These are phyloP conservation scores for Poeciliopsis prolifica DNA, from an alignment of 2,113 vertebrate genomes.

Conservation along the genomic window DNA sequence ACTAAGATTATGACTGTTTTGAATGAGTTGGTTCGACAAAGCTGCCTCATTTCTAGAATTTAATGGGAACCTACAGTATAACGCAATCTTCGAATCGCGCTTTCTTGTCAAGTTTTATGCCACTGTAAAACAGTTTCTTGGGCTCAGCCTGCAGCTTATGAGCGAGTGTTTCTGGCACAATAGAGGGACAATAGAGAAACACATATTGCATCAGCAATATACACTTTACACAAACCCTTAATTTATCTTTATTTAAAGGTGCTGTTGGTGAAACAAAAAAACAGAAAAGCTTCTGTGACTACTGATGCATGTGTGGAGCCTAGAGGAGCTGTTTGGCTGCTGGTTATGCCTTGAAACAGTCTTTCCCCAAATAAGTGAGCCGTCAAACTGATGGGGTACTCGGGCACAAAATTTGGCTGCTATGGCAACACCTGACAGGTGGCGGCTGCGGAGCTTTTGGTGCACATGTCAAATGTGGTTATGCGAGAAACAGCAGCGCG, in stretches of 20 bases:
- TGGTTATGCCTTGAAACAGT: conserved; percentile 16
- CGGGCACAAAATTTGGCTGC: conserved; percentile 67
- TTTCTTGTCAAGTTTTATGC: background rate
- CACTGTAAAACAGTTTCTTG: background rate
- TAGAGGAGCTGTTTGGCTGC: conserved; percentile 16
- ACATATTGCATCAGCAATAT: background rate
- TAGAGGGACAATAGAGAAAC: background rate
- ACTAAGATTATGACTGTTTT: background rate
- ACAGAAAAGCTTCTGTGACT: background rate
- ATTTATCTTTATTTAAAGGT: background rate
- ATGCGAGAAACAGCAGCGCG: conserved; percentile 57
- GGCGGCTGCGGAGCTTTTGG: conserved; percentile 43
- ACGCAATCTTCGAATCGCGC: too few species aligned
- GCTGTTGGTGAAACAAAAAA: background rate
- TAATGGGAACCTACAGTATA: background rate
- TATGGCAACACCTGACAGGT: conserved; percentile 73
- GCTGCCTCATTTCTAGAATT: background rate
- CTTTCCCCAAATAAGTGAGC: conserved; percentile 30
- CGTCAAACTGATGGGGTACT: conserved; percentile 46
- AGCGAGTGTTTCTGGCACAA: background rate
- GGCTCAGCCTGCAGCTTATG: too few species aligned
- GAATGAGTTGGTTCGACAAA: background rate
- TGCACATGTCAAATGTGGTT: conserved; percentile 59
- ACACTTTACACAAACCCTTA: background rate
- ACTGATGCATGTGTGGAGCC: background rate